Evolutionary conservation across 2,113 vertebrate species (phyloP).

Genomic region (Oceanites oceanicus): DNA sequence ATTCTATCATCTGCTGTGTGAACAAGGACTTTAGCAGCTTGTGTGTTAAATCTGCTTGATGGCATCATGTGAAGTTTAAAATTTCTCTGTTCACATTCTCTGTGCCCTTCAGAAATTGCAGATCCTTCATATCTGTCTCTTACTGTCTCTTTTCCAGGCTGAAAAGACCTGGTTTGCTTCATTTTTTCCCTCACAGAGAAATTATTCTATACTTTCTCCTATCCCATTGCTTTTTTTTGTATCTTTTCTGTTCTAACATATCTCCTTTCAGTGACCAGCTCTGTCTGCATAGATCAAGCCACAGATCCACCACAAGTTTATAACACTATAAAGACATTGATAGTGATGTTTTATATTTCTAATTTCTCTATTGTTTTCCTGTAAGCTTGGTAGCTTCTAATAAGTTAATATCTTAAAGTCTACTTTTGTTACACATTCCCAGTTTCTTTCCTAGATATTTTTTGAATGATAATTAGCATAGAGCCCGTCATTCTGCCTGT

Average conservation of each 20-base stretch:
- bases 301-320: not conserved
- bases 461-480: not conserved
- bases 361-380: not conserved
- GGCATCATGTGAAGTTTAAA: not conserved
- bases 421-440: not conserved
- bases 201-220: not conserved
- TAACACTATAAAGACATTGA: not conserved
- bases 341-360: not conserved
- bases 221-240: not conserved
- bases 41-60: not conserved
- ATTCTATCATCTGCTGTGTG: not conserved
- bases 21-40: not conserved
- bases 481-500: not conserved
- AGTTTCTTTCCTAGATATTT: not conserved
- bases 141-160: not conserved
- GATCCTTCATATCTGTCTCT: not conserved
- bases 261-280: not conserved
- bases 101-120: not conserved
- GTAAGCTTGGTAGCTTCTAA: not conserved
- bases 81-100: not conserved
- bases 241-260: not conserved
- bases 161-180: not conserved
- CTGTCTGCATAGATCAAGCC: not conserved
- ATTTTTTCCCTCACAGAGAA: not conserved
- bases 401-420: not conserved